Base-by-base conservation (phyloP, 2,888 invertebrate genomes). In the Rhimphoctona megacephalus region DNA sequence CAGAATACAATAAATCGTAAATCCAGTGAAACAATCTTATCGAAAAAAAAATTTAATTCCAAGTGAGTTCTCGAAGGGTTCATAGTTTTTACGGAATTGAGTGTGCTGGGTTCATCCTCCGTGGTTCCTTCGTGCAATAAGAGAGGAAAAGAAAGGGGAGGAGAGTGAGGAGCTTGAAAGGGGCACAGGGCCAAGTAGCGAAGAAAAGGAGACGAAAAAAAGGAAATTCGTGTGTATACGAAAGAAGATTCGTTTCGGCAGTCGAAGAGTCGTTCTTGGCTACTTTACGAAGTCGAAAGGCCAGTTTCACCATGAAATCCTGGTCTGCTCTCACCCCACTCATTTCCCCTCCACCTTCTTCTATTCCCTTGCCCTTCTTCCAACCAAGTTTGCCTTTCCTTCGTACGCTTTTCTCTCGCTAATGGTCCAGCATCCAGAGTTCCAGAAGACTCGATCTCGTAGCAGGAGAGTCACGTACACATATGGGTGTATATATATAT, bases 201-300 rank as follows among this genome's bases (percentile, higher is more conserved):
- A 70, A 43, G 69, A 79, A 46, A 67, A 82, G 80, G 66, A 43
- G 61, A 78, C 46, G 77, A 80, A 69, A 54, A 81, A 77, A 70
- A 72, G 52, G 43, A 57, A 49, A 81, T 67, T 66, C 66, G 77
- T 72, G 72, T 72, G 69, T 85, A 72, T 72, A 77, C 70, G 84
- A 64, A 70, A 52, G 72, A 73, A 61, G 81, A 85, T 82, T 79
- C 85, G 85, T 85, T 85, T 82, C 81, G 73, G 67, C 73, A 74
- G 78, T 79, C 74, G 73, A 69, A 57, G 64, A 72, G 81, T 52
- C 72, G 70, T 82, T 69, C 46, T 64, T 81, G 82, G 79, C 76
- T 78, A 78, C 81, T 76, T 79, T 46, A 70, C 67, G 69, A 54
- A 76, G 76, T 83, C 85, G 79, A 80, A 82, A 70, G 61, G 70